Evolutionary conservation across 1,140 invertebrate species (phyloP).

Genomic region (Drosophila guanche): DNA sequence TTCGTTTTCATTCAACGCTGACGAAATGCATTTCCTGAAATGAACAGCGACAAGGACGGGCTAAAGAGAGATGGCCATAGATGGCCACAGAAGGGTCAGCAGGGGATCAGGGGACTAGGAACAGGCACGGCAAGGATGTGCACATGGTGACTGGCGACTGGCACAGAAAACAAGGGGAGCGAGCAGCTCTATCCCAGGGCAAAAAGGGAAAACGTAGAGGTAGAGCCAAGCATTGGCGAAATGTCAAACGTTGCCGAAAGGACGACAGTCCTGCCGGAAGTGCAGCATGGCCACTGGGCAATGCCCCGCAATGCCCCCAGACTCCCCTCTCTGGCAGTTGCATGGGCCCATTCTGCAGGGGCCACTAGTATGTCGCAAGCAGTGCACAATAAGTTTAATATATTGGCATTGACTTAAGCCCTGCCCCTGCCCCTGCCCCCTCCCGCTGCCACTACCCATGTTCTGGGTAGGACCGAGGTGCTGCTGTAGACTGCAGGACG

Average conservation of each 20-base stretch:
- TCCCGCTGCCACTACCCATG: too few relatives aligned
- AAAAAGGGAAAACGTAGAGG: conserved; percentile 1
- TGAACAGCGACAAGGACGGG: conserved; percentile 56
- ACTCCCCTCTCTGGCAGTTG: neutral
- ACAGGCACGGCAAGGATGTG: conserved; percentile 39
- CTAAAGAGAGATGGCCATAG: conserved; percentile 5
- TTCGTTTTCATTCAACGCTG: conserved; percentile 75
- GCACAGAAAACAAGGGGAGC: conserved; percentile 60
- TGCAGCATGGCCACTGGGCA: conserved; percentile 44
- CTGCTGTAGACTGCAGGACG: conserved; percentile 12
- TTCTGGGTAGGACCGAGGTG: neutral
- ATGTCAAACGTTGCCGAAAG: conserved; percentile 64
- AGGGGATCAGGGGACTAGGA: neutral
- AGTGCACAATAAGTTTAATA: conserved; percentile 40
- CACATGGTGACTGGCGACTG: conserved; percentile 22
- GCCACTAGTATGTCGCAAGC: neutral
- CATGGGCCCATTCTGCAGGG: too few relatives aligned
- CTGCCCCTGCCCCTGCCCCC: too few relatives aligned
- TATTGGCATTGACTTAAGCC: conserved; percentile 41
- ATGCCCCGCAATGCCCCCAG: conserved; percentile 10
- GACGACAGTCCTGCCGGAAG: conserved; percentile 47
- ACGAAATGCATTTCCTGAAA: conserved; percentile 80
- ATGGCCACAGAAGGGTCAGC: conserved; percentile 4
- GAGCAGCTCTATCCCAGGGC: conserved; percentile 2
- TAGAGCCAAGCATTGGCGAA: conserved; percentile 9